These are phyloP conservation scores for Pardalotus punctatus DNA, from an alignment of 2,113 vertebrate genomes.

Conservation along the genomic window DNA sequence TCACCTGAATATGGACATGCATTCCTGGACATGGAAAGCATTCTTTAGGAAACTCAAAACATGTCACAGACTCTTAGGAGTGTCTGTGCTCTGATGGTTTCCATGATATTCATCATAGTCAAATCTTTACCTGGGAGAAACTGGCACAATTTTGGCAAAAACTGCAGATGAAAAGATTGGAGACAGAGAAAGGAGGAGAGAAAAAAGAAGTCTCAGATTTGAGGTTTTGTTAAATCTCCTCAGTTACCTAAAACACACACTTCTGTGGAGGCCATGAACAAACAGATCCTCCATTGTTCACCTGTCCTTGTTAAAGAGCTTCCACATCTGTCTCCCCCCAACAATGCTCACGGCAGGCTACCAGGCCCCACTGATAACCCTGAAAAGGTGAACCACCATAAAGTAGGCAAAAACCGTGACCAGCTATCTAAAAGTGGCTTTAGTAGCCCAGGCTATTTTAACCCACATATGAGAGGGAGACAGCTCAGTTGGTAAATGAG, in stretches of 20 bases:
- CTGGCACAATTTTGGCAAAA: neutral
- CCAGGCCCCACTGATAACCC: neutral
- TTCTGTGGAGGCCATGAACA: neutral
- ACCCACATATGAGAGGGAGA: neutral
- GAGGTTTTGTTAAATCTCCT: neutral
- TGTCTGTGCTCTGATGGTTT: neutral
- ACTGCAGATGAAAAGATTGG: neutral
- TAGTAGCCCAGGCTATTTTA: neutral
- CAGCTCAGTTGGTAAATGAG: accelerated
- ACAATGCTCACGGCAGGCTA: neutral
- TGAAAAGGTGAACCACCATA: neutral
- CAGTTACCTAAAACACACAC: neutral
- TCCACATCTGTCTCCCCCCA: accelerated
- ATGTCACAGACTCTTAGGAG: neutral
- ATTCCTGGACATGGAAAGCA: neutral
- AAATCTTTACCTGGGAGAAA: neutral
- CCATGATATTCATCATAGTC: neutral
- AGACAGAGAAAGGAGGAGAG: neutral
- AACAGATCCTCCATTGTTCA: neutral
- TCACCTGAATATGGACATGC: neutral
- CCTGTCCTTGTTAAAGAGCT: neutral
- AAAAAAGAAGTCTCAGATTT: neutral
- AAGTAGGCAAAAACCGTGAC: neutral
- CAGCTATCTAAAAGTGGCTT: neutral
- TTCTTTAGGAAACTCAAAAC: neutral